These are phyloP conservation scores for Nymphalis io DNA, from an alignment of 1,140 invertebrate genomes.

Conservation along the genomic window DNA sequence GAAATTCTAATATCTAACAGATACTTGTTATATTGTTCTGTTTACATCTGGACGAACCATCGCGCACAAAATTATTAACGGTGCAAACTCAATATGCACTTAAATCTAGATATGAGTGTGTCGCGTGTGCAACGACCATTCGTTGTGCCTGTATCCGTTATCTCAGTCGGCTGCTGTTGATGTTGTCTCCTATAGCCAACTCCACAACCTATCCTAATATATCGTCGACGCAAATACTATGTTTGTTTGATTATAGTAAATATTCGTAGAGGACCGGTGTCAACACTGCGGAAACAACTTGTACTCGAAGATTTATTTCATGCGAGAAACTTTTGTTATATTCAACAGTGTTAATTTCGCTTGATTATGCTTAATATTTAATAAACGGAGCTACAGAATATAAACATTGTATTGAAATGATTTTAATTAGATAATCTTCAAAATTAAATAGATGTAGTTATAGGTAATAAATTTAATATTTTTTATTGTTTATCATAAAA, in stretches of 20 bases:
- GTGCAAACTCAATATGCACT: slow-evolving; percentile 37
- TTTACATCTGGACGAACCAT: slow-evolving; percentile 39
- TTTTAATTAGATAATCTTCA: too few relatives aligned
- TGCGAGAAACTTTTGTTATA: neutral
- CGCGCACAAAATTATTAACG: slow-evolving; percentile 37
- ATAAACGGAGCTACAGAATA: too few relatives aligned
- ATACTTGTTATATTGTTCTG: slow-evolving; percentile 32
- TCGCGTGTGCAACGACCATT: slow-evolving; percentile 56
- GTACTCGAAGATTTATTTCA: neutral
- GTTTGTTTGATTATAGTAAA: slow-evolving; percentile 16
- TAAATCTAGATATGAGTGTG: slow-evolving; percentile 40
- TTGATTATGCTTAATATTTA: too few relatives aligned
- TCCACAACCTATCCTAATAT: slow-evolving; percentile 28
- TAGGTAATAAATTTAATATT: too few relatives aligned
- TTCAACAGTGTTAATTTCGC: neutral
- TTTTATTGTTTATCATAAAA: neutral
- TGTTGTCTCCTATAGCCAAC: slow-evolving; percentile 39
- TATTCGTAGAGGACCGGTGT: slow-evolving; percentile 1
- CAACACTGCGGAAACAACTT: slow-evolving; percentile 11
- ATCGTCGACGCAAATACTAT: slow-evolving; percentile 24
- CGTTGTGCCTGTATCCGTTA: slow-evolving; percentile 45
- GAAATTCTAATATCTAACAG: slow-evolving; percentile 47
- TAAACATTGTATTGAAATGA: too few relatives aligned
- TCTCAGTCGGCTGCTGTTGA: slow-evolving; percentile 37
- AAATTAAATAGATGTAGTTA: too few relatives aligned